Conservation (phyloP, 2,113 vertebrate genomes). For the Steatornis caripensis region DNA sequence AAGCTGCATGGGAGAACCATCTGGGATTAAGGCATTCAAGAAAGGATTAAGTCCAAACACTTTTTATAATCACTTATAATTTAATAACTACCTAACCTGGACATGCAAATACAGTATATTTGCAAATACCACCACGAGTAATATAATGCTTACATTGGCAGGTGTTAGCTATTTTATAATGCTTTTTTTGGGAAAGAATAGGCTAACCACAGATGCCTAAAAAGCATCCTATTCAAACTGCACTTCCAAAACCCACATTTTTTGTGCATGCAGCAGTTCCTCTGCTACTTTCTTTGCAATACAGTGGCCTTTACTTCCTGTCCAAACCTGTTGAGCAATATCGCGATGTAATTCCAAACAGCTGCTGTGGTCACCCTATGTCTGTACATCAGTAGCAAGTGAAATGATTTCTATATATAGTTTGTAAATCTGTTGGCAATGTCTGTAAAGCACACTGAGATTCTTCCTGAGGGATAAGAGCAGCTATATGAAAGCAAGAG, state of each 20-base stretch:
- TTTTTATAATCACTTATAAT: not conserved
- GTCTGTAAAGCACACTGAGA: not conserved
- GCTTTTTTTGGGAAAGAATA: not conserved
- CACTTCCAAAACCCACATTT: not conserved
- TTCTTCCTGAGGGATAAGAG: conserved; percentile 12
- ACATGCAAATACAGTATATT: not conserved
- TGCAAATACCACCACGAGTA: not conserved
- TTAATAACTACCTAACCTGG: not conserved
- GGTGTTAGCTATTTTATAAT: not conserved
- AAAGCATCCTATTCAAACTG: not conserved
- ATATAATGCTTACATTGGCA: not conserved
- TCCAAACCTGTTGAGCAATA: not conserved
- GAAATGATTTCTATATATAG: conserved; percentile 65
- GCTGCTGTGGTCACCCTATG: conserved; percentile 31
- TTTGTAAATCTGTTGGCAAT: conserved; percentile 8
- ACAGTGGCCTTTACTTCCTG: not conserved
- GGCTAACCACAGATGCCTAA: not conserved
- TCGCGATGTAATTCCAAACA: not conserved
- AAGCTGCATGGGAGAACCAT: not conserved
- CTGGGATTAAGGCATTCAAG: not conserved
- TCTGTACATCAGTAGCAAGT: conserved; percentile 35
- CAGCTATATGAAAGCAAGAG: not conserved
- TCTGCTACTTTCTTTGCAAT: not conserved
- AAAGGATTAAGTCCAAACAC: not conserved
- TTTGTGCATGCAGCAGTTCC: not conserved